Base-by-base conservation (phyloP, 2,113 vertebrate species). In the Gnathonemus echidnorhynchus region DNA sequence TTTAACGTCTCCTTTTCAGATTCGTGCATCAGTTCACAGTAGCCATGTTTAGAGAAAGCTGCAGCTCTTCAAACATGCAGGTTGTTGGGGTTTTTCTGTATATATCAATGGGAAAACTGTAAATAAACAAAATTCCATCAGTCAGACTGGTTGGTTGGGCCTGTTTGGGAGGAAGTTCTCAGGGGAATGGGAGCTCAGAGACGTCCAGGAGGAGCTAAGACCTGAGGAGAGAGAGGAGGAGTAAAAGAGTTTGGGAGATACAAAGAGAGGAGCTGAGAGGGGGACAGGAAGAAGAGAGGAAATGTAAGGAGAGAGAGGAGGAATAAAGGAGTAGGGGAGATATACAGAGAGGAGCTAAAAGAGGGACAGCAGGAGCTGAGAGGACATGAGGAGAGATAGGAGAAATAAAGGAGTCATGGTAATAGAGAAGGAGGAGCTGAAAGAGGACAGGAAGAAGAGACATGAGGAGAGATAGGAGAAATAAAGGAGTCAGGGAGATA, bases 51-150 rank as follows among this genome's bases (percentile, higher is more conserved):
- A 58, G 15, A 21, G 53, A 39, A 87, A 87, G 17, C 31, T 39
- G 50, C 49, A 27, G 66, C 3, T 31, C 0, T 31, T 17, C 6
- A 45, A 58, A 31, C 13, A 62, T 35, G 52, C 31, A 62, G 24
- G 10, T 62, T 9, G 56, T 62, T 62, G 56, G 7, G 85, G 46
- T 85, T 48, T 88, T 39, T 88, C 50, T 17, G 42, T 19, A n/a
- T 89, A 46, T 27, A 50, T 90, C n/a, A 62, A 88, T 91, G 90
- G 74, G 89, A 89, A 91, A 89, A 74, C 66, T 92, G 92, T 91
- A 91, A 91, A 93, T 93, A 92, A 86, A 77, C 88, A 56, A 83
- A 88, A 89, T 39, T 5, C 19, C 9, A 56, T 52, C 39, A 70
- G 50, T 31, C 31, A 49, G 21, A 88, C 7, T 88, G 52, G 27